These are phyloP conservation scores for Cheirogaleus medius DNA, from an alignment of 2,113 vertebrate genomes.

Conservation along the genomic window DNA sequence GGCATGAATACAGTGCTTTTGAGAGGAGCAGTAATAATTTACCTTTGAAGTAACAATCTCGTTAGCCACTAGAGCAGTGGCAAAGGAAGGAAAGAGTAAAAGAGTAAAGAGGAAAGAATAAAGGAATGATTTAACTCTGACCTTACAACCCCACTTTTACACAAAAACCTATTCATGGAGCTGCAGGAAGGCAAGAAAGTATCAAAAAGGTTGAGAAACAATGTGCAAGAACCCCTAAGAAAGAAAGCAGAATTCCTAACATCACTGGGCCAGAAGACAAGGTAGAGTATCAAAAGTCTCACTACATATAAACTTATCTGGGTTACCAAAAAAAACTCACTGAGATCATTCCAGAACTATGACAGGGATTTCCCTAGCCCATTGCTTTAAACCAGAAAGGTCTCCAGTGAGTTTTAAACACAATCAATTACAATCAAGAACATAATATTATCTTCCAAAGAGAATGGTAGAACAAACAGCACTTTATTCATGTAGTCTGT, in stretches of 20 bases:
- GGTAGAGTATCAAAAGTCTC: background rate
- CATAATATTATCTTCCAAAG: slow-evolving; percentile 59
- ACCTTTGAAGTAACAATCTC: slow-evolving; percentile 20
- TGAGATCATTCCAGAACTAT: slow-evolving; percentile 11
- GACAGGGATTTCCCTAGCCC: background rate
- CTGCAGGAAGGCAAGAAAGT: background rate
- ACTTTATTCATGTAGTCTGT: slow-evolving; percentile 50
- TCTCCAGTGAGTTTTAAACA: slow-evolving; percentile 46
- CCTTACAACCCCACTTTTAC: slow-evolving; percentile 1
- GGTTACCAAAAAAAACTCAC: slow-evolving; percentile 3
- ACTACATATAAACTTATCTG: background rate
- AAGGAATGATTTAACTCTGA: slow-evolving; percentile 5
- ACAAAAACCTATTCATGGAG: slow-evolving; percentile 25
- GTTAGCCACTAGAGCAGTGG: background rate
- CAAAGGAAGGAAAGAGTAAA: slow-evolving; percentile 40
- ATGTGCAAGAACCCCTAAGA: background rate
- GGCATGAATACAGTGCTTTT: background rate
- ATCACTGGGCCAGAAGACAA: slow-evolving; percentile 7
- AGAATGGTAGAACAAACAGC: slow-evolving; percentile 5
- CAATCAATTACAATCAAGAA: slow-evolving; percentile 55
- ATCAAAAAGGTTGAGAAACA: background rate
- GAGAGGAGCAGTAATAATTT: background rate
- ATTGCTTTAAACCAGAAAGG: background rate
- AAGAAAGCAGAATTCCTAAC: background rate
- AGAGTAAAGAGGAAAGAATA: background rate